These are phyloP conservation scores for Pseudopodoces humilis DNA, from an alignment of 2,113 vertebrate species.

Conservation along the genomic window DNA sequence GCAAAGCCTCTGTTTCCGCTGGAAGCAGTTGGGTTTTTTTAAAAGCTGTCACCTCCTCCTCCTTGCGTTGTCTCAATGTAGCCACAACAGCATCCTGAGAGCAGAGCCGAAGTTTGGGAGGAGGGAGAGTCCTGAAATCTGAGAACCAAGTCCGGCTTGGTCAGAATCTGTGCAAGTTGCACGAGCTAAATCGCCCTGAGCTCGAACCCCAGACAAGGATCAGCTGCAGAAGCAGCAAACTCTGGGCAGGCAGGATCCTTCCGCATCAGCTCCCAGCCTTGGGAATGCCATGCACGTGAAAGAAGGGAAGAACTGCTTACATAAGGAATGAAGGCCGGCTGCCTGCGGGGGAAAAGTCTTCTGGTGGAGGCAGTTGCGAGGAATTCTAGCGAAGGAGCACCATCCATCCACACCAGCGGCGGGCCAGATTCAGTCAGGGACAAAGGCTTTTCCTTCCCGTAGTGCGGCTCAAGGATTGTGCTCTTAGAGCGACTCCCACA, in stretches of 20 bases:
- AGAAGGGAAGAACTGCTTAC: conserved; percentile 1
- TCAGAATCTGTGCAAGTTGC: background rate
- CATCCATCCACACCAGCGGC: background rate
- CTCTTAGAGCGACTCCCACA: background rate
- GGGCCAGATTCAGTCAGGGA: background rate
- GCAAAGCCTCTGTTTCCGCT: background rate
- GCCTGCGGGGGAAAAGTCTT: background rate
- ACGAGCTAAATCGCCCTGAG: background rate
- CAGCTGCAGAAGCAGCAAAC: background rate
- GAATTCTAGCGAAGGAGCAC: background rate
- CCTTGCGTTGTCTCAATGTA: background rate
- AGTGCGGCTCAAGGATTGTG: background rate
- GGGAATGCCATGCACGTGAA: background rate
- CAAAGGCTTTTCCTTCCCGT: background rate
- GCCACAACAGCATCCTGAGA: background rate
- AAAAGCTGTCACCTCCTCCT: background rate
- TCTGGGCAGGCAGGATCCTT: background rate
- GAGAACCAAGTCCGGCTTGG: background rate
- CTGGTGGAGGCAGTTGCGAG: background rate
- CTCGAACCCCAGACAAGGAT: background rate
- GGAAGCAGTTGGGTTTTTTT: background rate
- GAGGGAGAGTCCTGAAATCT: background rate
- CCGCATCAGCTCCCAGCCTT: background rate
- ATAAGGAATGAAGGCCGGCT: background rate
- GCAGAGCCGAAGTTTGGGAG: background rate